Evolutionary conservation across 2,888 invertebrate species (phyloP).

Genomic region (Ochlodes sylvanus): DNA sequence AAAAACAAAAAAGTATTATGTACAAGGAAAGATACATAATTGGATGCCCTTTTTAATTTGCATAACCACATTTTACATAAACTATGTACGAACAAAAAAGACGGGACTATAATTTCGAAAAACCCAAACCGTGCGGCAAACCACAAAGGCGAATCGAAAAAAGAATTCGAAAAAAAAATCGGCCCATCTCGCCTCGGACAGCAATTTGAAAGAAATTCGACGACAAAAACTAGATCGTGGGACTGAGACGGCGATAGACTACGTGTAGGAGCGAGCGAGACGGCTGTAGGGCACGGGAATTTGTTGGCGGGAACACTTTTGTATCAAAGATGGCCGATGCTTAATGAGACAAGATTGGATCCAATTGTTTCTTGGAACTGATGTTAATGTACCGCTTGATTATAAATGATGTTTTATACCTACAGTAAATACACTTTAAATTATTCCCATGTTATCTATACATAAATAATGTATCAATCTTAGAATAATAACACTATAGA

Average conservation of each 20-base stretch:
- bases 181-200: conserved; percentile 40
- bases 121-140: conserved; percentile 43
- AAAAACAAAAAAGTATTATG: background rate
- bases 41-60: background rate
- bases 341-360: conserved; percentile 52
- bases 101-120: conserved; percentile 5
- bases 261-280: conserved; percentile 48
- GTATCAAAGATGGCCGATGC: conserved; percentile 47
- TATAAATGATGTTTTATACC: conserved; percentile 1
- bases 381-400: conserved; percentile 17
- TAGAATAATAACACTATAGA: too few species aligned
- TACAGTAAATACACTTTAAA: background rate
- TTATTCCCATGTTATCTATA: too few species aligned
- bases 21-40: background rate
- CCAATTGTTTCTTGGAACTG: conserved; percentile 50
- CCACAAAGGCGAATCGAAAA: conserved; percentile 46
- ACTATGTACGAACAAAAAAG: background rate
- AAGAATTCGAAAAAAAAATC: conserved; percentile 44
- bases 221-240: conserved; percentile 46
- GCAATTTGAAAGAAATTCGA: conserved; percentile 55
- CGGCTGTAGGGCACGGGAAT: conserved; percentile 33
- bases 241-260: conserved; percentile 13
- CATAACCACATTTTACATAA: conserved; percentile 3
- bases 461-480: too few species aligned
- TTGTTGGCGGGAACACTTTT: conserved; percentile 41